Conservation (phyloP, 23 tunicate species). For the Diplosoma virens region DNA sequence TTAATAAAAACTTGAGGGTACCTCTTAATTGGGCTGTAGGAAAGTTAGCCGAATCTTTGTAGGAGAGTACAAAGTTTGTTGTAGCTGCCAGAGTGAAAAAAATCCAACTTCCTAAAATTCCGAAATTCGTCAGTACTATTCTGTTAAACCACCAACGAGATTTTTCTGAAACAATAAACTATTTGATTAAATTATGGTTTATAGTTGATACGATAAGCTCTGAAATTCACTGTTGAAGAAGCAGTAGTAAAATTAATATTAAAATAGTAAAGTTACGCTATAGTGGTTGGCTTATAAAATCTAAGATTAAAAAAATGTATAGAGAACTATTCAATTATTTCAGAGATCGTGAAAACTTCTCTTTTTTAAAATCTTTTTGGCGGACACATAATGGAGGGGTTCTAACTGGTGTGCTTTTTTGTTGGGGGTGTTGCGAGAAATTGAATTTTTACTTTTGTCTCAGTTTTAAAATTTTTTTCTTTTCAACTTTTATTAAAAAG, state of each 20-base stretch:
- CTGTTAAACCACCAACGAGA: slow-evolving; percentile 1
- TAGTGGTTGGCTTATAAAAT: not conserved
- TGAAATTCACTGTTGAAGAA: not conserved
- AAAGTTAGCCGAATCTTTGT: not conserved
- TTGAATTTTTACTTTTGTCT: too few relatives aligned
- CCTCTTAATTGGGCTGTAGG: not conserved
- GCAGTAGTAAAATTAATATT: too few relatives aligned
- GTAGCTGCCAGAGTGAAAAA: not conserved
- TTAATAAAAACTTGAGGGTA: too few relatives aligned
- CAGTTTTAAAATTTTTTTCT: too few relatives aligned
- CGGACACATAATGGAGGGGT: too few relatives aligned
- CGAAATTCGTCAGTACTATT: not conserved
- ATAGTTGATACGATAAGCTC: not conserved
- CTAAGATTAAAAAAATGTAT: too few relatives aligned
- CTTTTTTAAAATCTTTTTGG: too few relatives aligned
- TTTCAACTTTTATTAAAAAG: too few relatives aligned
- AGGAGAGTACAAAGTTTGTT: slow-evolving; percentile 1
- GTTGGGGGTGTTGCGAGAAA: too few relatives aligned
- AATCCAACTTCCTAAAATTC: slow-evolving; percentile 8
- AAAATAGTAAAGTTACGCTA: not conserved
- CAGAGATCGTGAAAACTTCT: too few relatives aligned
- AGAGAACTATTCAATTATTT: too few relatives aligned
- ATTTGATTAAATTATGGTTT: not conserved
- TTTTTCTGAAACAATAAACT: not conserved
- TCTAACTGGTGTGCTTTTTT: too few relatives aligned